Evolutionary conservation across 1,140 invertebrate species (phyloP).

Genomic region (roundworm (Caenorhabditis elegans)): DNA sequence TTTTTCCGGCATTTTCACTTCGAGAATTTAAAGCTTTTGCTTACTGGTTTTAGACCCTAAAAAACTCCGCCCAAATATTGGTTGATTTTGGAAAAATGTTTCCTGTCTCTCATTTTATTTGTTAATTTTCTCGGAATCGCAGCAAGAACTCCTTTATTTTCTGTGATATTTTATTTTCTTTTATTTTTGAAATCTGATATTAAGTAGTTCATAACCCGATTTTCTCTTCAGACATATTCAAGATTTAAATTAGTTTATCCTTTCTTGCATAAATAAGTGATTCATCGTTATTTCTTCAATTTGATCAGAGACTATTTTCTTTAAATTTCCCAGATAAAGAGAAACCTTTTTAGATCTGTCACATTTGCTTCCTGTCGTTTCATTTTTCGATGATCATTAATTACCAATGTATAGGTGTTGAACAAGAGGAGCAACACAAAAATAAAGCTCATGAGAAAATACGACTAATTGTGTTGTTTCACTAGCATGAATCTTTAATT

Average conservation of each 20-base stretch:
- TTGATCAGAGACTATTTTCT: too few species aligned
- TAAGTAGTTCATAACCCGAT: not conserved
- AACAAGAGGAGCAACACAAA: not conserved
- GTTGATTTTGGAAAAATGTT: too few species aligned
- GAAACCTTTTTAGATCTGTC: not conserved
- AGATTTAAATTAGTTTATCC: not conserved
- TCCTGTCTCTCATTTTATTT: too few species aligned
- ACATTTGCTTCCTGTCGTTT: not conserved
- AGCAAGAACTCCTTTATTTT: too few species aligned
- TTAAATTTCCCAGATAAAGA: not conserved
- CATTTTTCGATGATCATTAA: constrained; percentile 26
- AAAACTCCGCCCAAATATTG: too few species aligned
- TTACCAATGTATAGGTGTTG: not conserved
- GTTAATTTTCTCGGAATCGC: too few species aligned
- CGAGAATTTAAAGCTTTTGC: too few species aligned
- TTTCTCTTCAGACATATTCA: not conserved
- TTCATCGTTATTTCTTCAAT: not conserved
- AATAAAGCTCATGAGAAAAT: too few species aligned
- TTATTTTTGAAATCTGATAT: not conserved
- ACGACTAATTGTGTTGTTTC: constrained; percentile 21
- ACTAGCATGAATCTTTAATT: constrained; percentile 16
- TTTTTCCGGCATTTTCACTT: too few species aligned
- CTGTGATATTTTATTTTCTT: not conserved
- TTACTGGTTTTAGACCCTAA: too few species aligned
- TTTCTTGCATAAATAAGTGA: not conserved